These are phyloP conservation scores for Anolis apletophallus DNA, from an alignment of 2,797 vertebrate species.

Conservation along the genomic window DNA sequence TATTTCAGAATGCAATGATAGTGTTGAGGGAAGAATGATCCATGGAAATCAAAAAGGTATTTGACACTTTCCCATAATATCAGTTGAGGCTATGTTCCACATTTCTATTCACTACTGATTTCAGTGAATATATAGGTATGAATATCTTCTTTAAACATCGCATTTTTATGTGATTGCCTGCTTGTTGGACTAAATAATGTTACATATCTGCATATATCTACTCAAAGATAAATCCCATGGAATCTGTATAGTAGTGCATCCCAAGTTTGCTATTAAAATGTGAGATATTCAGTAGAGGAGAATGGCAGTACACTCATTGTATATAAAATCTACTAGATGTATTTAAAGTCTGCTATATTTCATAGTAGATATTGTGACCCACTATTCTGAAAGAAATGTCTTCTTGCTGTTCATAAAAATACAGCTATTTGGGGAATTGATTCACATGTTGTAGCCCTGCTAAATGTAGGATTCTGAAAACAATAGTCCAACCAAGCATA, in stretches of 20 bases:
- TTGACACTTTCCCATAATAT: background rate
- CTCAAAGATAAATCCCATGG: background rate
- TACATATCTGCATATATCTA: background rate
- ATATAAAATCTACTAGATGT: background rate
- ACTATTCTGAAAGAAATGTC: background rate
- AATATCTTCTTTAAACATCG: background rate
- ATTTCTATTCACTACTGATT: background rate
- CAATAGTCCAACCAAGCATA: background rate
- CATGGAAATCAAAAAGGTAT: background rate
- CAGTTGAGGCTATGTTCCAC: background rate
- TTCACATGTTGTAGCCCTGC: background rate
- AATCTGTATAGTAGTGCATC: background rate
- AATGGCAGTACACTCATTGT: background rate
- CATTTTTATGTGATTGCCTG: background rate
- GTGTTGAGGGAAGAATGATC: background rate
- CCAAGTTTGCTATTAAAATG: background rate
- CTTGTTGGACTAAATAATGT: background rate
- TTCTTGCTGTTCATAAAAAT: background rate
- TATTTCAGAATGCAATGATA: background rate
- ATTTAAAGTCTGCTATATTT: no score
- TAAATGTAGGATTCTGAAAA: no score
- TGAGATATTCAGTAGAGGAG: background rate
- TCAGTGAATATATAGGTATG: background rate
- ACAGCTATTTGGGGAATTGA: background rate
- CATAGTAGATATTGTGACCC: no score